phyloP scores from a whole-genome alignment of 1,140 invertebrate species.

The Trachymyrmex septentrionalis region DNA sequence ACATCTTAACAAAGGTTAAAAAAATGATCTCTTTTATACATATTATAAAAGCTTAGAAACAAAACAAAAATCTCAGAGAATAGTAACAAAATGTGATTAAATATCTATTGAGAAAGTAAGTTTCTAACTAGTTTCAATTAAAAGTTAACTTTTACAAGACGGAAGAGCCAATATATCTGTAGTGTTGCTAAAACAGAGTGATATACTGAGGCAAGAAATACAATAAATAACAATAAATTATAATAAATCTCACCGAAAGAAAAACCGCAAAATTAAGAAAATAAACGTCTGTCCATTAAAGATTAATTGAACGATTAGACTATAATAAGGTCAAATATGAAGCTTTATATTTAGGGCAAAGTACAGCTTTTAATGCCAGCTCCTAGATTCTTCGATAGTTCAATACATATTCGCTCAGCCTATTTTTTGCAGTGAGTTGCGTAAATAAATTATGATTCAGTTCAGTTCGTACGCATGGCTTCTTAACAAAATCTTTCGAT shows the following conservation, averaged over 20 bases:
- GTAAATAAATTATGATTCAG: not conserved
- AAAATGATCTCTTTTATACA: not conserved
- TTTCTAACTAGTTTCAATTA: too few relatives aligned
- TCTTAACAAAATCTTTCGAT: not conserved
- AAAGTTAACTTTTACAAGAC: too few relatives aligned
- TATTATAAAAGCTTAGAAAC: not conserved
- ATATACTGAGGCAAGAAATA: too few relatives aligned
- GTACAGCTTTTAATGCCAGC: not conserved
- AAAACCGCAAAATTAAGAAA: too few relatives aligned
- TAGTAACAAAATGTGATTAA: not conserved
- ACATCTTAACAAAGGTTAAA: not conserved
- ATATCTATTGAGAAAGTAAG: too few relatives aligned
- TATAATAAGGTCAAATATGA: not conserved
- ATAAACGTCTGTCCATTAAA: too few relatives aligned
- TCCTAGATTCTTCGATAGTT: not conserved
- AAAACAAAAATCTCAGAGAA: not conserved
- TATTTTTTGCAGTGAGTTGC: not conserved
- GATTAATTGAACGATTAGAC: not conserved
- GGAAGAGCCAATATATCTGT: too few relatives aligned
- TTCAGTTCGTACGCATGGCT: not conserved
- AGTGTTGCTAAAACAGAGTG: too few relatives aligned
- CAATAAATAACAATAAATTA: too few relatives aligned
- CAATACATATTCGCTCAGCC: not conserved
- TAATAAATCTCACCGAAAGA: too few relatives aligned
- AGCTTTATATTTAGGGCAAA: not conserved